A percentile compares a stretch with the other conserved stretches of the same genome.
These are phyloP conservation scores for Climacteris rufus DNA, from an alignment of 2,113 vertebrate species.

Conservation along the genomic window DNA sequence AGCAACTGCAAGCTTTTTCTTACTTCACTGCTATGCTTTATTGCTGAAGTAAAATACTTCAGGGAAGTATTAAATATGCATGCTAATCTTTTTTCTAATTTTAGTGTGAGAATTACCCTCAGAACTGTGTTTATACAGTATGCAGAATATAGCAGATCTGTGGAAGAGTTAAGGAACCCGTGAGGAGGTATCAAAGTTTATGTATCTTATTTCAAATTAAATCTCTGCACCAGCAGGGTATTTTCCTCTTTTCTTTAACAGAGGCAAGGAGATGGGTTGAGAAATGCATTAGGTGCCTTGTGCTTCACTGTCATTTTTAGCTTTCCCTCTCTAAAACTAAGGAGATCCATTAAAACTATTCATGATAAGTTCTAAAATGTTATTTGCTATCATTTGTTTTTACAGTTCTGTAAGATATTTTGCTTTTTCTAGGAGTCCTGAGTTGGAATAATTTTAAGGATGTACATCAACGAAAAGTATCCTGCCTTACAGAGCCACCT, in stretches of 20 bases:
- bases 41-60: conserved; percentile 45
- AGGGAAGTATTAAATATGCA: conserved; percentile 41
- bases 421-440: not conserved
- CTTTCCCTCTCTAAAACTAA: not conserved
- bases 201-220: conserved; percentile 36
- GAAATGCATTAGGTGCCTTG: not conserved
- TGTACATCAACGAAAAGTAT: not conserved
- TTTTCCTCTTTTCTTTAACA: conserved; percentile 40
- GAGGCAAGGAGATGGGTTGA: not conserved
- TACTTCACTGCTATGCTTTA: conserved; percentile 17
- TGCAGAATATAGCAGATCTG: conserved; percentile 4
- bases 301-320: not conserved
- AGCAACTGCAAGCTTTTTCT: conserved; percentile 24
- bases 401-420: not conserved
- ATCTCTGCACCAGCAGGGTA: conserved; percentile 6
- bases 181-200: conserved; percentile 44
- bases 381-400: not conserved
- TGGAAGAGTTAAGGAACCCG: conserved; percentile 2
- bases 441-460: not conserved
- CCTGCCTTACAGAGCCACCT: not conserved
- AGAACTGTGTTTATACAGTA: conserved; percentile 49
- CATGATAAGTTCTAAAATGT: not conserved
- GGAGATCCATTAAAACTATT: not conserved
- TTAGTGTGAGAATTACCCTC: conserved; percentile 41
- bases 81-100: conserved; percentile 31